phyloP scores from a whole-genome alignment of 2,797 vertebrate genomes.

The Acrossocheilus wenchowensis region DNA sequence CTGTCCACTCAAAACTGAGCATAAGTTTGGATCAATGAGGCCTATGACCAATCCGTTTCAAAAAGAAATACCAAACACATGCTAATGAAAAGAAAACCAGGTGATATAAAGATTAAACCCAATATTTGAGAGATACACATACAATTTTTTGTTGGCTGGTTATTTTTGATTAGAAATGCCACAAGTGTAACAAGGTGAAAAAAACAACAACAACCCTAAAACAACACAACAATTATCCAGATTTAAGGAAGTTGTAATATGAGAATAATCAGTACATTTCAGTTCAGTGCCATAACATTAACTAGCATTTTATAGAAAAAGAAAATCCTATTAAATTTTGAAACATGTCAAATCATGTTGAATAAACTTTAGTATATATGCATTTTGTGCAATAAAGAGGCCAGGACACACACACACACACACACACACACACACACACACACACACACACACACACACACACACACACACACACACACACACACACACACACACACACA shows the following conservation, averaged over 20 bases:
- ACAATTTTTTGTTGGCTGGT: neutral
- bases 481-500: too few species aligned
- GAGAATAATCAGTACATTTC: neutral
- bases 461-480: neutral
- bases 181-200: neutral
- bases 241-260: neutral
- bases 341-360: neutral
- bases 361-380: neutral
- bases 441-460: too few species aligned
- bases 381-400: neutral
- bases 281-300: neutral
- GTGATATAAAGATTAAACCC: neutral
- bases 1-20: neutral
- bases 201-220: neutral
- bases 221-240: neutral
- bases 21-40: neutral
- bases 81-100: neutral
- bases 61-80: neutral
- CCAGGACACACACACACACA: neutral
- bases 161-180: too few species aligned
- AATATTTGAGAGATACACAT: neutral
- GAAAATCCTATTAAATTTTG: neutral
- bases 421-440: too few species aligned
- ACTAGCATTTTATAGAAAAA: neutral
- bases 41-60: neutral